Conservation (phyloP, 2,888 invertebrate species). For the Drosophila greeni region DNA sequence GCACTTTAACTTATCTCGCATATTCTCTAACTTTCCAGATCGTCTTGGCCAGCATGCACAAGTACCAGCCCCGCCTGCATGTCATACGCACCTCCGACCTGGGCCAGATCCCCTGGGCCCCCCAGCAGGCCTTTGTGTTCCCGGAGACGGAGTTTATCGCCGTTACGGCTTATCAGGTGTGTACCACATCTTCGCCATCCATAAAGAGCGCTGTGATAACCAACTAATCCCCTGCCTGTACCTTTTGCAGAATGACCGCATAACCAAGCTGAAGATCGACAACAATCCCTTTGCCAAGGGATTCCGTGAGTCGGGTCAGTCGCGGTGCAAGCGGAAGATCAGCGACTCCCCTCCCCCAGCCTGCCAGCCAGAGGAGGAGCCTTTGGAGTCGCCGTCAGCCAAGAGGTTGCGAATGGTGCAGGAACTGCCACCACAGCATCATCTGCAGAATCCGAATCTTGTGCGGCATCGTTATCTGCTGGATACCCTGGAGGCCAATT, state of each 20-base stretch:
- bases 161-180: conserved; percentile 96
- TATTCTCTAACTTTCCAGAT: conserved; percentile 80
- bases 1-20: not conserved
- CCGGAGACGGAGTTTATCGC: conserved; percentile 94
- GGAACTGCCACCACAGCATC: conserved; percentile 37
- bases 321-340: conserved; percentile 84
- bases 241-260: conserved; percentile 85
- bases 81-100: conserved; percentile 88
- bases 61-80: conserved; percentile 93
- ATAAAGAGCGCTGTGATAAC: conserved; percentile 23
- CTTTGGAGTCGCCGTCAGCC: conserved; percentile 46
- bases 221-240: conserved; percentile 38
- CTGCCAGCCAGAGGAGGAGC: conserved; percentile 16
- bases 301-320: conserved; percentile 90
- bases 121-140: conserved; percentile 84
- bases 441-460: conserved; percentile 22
- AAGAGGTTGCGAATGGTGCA: conserved; percentile 69
- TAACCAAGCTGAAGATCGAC: conserved; percentile 93
- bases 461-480: conserved; percentile 59
- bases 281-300: conserved; percentile 96
- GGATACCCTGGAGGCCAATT: conserved; percentile 64
- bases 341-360: conserved; percentile 69
- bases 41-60: conserved; percentile 96
- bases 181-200: conserved; percentile 43
- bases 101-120: conserved; percentile 84